These are phyloP conservation scores for Drosophila pseudoananassae DNA, from an alignment of 1,140 invertebrate genomes.

Conservation along the genomic window DNA sequence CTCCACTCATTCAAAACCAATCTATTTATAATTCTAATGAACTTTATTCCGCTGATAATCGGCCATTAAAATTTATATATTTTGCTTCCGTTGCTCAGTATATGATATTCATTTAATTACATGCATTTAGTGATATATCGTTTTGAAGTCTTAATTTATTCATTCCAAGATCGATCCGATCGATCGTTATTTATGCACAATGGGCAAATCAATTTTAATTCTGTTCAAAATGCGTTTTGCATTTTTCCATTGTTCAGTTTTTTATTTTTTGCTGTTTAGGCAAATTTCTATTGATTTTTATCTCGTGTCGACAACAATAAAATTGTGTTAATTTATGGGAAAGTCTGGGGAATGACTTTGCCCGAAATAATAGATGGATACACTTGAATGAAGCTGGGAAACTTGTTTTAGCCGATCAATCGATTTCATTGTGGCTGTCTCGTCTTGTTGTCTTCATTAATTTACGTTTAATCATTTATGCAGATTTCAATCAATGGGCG, in stretches of 20 bases:
- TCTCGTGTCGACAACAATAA: slow-evolving; percentile 80
- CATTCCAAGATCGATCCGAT: slow-evolving; percentile 39
- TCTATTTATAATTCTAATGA: not conserved
- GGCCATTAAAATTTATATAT: slow-evolving; percentile 9
- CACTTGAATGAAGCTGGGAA: slow-evolving; percentile 52
- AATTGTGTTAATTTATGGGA: slow-evolving; percentile 81
- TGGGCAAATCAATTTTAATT: slow-evolving; percentile 75
- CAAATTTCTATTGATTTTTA: slow-evolving; percentile 74
- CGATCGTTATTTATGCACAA: slow-evolving; percentile 62
- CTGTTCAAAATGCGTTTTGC: slow-evolving; percentile 50
- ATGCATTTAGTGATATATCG: slow-evolving; percentile 50
- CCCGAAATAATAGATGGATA: slow-evolving; percentile 27
- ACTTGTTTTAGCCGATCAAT: slow-evolving; percentile 52
- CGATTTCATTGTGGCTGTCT: slow-evolving; percentile 38
- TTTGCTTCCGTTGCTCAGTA: slow-evolving; percentile 33
- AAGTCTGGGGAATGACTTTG: slow-evolving; percentile 53
- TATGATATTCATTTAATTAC: slow-evolving; percentile 50
- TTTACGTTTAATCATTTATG: slow-evolving; percentile 77
- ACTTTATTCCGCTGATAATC: slow-evolving; percentile 6
- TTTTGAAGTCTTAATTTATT: slow-evolving; percentile 58
- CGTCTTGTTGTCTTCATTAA: slow-evolving; percentile 71
- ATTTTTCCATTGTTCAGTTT: slow-evolving; percentile 38
- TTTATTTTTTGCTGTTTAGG: slow-evolving; percentile 65
- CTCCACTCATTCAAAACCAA: not conserved
- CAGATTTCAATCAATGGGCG: slow-evolving; percentile 73